Evolutionary conservation across 2,797 vertebrate species (phyloP), one percentile per base, ranked within the genome.

Genomic region (Anguilla pacifica): DNA sequence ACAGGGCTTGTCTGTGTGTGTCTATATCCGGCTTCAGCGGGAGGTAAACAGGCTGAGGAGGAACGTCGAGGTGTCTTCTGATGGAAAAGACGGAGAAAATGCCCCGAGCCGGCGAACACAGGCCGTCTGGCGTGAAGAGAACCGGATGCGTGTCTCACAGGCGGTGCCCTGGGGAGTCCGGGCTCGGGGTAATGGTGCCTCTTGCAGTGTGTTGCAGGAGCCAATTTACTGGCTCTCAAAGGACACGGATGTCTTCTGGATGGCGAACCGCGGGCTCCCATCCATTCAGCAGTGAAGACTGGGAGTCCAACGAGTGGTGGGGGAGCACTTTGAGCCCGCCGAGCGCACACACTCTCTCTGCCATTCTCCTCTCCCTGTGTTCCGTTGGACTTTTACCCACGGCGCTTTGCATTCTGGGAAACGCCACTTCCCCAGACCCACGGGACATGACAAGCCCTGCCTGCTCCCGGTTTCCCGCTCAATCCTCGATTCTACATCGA

Each of bases 11-110:
- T 85, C 83, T 83, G 86, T 43, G n/a, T 81, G 86, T 43, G 31
- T 81, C 79, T 87, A 39, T 31, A 46, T 89, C 90, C 88, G 88
- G 86, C 83, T 89, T 87, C 87, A 86, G 88, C 88, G 89, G 87
- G 57, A 43, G 59, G 84, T 91, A 88, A 90, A 90, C 90, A 87
- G 11, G 90, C 59, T 86, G 87, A 86, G 83, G 90, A 83, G 77
- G 83, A 81, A 46, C 39, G 9, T 87, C 11, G 74, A 77, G 88
- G 91, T 93, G 90, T 92, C 91, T 93, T 72, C 91, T 86, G 89
- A 92, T 64, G 61, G 86, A 59, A 35, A 64, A 49, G 57, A 39
- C n/a, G 22, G 13, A 28, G 64, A 84, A 82, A 61, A 46, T 72
- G 67, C 61, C 86, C 82, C 35, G 35, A 64, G 83, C 35, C 61